These are phyloP conservation scores for Epistrophella euchroma DNA, from an alignment of 2,888 invertebrate genomes.

Conservation along the genomic window DNA sequence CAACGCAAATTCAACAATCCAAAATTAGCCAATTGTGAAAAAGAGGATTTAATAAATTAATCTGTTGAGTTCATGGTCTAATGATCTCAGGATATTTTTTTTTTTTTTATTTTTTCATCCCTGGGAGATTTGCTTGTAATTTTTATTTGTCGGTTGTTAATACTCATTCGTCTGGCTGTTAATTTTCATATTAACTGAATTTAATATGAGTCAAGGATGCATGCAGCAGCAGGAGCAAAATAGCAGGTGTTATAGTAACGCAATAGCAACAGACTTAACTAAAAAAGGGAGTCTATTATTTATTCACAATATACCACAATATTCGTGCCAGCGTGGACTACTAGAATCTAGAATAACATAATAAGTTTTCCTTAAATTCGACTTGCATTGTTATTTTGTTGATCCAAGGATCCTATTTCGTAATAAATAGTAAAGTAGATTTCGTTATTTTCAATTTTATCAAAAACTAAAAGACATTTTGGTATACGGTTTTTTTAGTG, in stretches of 20 bases:
- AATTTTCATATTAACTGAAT: slow-evolving; percentile 58
- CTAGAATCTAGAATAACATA: no score
- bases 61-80: slow-evolving; percentile 60
- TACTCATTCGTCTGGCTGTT: slow-evolving; percentile 44
- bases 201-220: not conserved
- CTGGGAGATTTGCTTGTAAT: no score
- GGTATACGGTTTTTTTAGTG: no score
- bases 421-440: no score
- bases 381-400: no score
- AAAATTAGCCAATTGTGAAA: slow-evolving; percentile 58
- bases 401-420: no score
- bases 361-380: no score
- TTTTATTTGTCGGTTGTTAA: not conserved
- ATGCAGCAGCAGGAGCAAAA: slow-evolving; percentile 36
- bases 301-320: slow-evolving; percentile 41
- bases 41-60: slow-evolving; percentile 56
- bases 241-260: not conserved
- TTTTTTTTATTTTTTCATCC: no score
- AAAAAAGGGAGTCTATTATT: slow-evolving; percentile 31
- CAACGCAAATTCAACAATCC: slow-evolving; percentile 54
- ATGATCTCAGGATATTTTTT: slow-evolving; percentile 34
- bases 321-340: slow-evolving; percentile 49
- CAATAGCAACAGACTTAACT: not conserved
- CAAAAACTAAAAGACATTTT: no score
- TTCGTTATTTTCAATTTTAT: no score